These are phyloP conservation scores for Otolemur garnettii DNA, from an alignment of 2,113 vertebrate species.

Conservation along the genomic window DNA sequence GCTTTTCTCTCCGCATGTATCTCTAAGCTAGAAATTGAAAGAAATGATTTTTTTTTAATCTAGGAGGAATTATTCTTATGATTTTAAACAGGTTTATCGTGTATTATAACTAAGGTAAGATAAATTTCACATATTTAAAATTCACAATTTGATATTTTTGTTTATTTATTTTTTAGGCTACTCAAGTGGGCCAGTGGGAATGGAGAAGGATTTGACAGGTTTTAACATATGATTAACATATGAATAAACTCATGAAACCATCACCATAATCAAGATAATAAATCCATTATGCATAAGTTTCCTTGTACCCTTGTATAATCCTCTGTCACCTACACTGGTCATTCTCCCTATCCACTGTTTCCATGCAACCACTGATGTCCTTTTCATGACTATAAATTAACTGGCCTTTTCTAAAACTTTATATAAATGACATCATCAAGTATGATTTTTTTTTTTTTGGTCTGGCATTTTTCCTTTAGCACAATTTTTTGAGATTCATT, in stretches of 20 bases:
- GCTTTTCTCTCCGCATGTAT: conserved; percentile 11
- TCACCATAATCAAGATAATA: background rate
- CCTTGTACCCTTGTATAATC: background rate
- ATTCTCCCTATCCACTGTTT: background rate
- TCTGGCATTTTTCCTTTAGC: background rate
- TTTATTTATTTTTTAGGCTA: too few relatives aligned
- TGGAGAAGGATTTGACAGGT: background rate
- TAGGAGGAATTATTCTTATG: background rate
- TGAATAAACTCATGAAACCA: background rate
- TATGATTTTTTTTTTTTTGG: background rate
- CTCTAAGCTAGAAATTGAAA: conserved; percentile 44
- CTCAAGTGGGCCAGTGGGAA: too few relatives aligned
- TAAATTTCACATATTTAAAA: background rate
- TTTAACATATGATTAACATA: background rate
- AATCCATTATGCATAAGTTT: background rate
- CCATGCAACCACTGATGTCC: background rate
- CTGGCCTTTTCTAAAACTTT: conserved; percentile 26
- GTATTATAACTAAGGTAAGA: conserved; percentile 26
- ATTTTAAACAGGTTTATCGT: background rate
- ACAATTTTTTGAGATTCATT: conserved; percentile 44
- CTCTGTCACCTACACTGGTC: background rate
- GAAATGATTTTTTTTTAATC: background rate
- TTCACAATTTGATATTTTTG: background rate
- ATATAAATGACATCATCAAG: background rate
- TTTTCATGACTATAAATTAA: conserved; percentile 28